phyloP scores from a whole-genome alignment of 2,888 invertebrate species.

The Cosmia pyralina region DNA sequence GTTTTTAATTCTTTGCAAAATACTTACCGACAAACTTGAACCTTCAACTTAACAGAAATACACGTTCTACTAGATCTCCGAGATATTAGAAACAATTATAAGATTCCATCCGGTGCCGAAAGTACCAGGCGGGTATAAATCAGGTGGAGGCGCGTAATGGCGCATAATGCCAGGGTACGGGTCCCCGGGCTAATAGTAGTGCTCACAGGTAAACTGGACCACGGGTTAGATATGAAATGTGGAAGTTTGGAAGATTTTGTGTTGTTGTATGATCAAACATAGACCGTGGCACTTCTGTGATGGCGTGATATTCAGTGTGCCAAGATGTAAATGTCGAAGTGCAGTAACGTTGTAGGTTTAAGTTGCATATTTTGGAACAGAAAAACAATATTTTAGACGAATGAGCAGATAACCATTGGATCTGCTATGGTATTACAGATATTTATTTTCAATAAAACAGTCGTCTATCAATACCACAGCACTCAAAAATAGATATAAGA shows the following conservation, averaged over 20 bases:
- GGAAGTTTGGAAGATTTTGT: not conserved
- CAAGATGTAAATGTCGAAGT: not conserved
- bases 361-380: not conserved
- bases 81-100: constrained; percentile 58
- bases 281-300: not conserved
- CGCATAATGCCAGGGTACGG: constrained; percentile 74
- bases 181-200: constrained; percentile 59
- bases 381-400: not conserved
- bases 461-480: no score
- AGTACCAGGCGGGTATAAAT: constrained; percentile 72
- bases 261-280: not conserved
- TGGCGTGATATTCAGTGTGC: not conserved
- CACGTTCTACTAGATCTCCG: constrained; percentile 24
- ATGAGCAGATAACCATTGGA: not conserved
- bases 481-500: constrained; percentile 4
- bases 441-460: not conserved
- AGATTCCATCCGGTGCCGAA: constrained; percentile 64
- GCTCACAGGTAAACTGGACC: constrained; percentile 66
- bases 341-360: not conserved
- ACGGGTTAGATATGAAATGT: not conserved
- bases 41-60: constrained; percentile 16
- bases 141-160: constrained; percentile 75
- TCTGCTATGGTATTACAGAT: no score
- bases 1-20: not conserved
- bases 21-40: constrained; percentile 1